Percentiles rank a stretch among this genome's conserved stretches.
Evolutionary conservation across 2,888 invertebrate genomes (phyloP).

Genomic region (Drosophila borealis): DNA sequence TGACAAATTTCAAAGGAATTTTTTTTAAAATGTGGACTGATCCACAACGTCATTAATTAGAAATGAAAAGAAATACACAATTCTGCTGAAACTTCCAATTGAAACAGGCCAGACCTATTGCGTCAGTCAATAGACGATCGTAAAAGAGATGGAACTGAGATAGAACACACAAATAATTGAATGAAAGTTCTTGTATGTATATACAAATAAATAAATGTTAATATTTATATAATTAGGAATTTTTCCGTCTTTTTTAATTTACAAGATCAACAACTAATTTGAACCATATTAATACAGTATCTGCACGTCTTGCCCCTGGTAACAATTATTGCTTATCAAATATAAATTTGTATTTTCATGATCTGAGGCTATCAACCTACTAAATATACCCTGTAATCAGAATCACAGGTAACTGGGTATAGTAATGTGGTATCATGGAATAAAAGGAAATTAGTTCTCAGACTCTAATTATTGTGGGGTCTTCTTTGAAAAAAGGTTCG

Average conservation of each 20-base stretch:
- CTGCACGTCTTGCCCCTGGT: constrained; percentile 23
- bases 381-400: constrained; percentile 14
- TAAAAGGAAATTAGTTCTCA: too few species aligned
- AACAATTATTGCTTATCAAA: constrained; percentile 33
- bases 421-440: too few species aligned
- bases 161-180: background rate
- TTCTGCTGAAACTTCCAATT: background rate
- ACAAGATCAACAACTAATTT: constrained; percentile 22
- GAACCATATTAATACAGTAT: constrained; percentile 26
- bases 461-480: too few species aligned
- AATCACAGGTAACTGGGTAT: background rate
- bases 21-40: background rate
- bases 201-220: background rate
- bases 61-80: background rate
- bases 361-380: constrained; percentile 50
- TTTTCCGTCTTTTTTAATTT: constrained; percentile 5
- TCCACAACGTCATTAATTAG: background rate
- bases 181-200: background rate
- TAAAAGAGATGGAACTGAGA: background rate
- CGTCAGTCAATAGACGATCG: constrained; percentile 13
- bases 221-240: background rate
- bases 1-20: constrained; percentile 10
- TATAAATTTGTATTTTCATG: constrained; percentile 42
- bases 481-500: too few species aligned
- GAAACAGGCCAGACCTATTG: constrained; percentile 5